Conservation (phyloP, 2,888 invertebrate genomes). For the Allolobophora icterica region DNA sequence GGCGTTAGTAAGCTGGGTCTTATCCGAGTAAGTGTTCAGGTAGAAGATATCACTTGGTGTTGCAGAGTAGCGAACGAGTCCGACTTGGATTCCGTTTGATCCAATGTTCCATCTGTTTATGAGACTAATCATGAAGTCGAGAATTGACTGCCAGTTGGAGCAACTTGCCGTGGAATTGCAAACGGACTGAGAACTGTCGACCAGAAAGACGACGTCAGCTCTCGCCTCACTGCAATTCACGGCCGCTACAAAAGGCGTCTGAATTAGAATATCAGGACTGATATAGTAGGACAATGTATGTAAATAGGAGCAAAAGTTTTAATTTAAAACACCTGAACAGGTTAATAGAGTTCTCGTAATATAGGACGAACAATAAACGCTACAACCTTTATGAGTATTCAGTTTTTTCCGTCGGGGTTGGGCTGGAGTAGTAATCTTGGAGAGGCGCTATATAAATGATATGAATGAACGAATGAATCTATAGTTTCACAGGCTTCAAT, state of each 20-base stretch:
- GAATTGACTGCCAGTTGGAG: constrained; percentile 13
- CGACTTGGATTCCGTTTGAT: constrained; percentile 30
- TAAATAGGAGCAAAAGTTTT: too few species aligned
- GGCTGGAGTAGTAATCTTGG: too few species aligned
- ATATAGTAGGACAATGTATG: too few species aligned
- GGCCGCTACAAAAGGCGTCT: constrained; percentile 5
- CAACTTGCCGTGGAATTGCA: constrained; percentile 26
- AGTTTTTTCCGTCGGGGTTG: too few species aligned
- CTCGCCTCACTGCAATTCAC: constrained; percentile 4
- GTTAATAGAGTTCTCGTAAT: too few species aligned
- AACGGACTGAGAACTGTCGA: constrained; percentile 37
- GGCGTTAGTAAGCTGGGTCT: neutral
- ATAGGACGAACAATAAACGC: too few species aligned
- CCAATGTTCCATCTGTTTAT: constrained; percentile 30
- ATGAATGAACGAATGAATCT: too few species aligned
- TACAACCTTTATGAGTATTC: too few species aligned
- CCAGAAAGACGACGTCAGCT: constrained; percentile 38
- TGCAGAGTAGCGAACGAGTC: constrained; percentile 34
- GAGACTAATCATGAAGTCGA: constrained; percentile 28
- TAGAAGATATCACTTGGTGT: constrained; percentile 28
- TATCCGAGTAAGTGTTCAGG: constrained; percentile 18
- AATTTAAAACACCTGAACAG: too few species aligned
- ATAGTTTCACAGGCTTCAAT: too few species aligned
- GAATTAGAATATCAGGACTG: too few species aligned
- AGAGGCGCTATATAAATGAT: too few species aligned